Evolutionary conservation across 2,888 invertebrate genomes (phyloP), one percentile per base, ranked within the genome.

Genomic region (Andrena minutula): DNA sequence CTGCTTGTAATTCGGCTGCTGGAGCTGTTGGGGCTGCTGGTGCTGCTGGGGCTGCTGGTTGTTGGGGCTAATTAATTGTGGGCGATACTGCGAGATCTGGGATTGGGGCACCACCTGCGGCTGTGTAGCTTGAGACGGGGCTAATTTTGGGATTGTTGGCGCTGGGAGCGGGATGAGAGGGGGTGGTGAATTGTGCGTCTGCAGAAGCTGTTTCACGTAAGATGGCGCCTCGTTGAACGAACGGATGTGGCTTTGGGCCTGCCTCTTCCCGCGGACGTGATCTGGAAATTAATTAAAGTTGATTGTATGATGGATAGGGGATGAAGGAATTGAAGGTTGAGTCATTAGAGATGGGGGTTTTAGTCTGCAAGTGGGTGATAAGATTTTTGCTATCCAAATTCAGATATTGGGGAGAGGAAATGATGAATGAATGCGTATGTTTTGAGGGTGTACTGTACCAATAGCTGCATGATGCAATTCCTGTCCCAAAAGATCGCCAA

Each of bases 111-210:
- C 20, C 4, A 85, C 76, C 41, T 91, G 90, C 1, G 89, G 83
- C 6, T 70, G 41, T 5, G 28, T 51, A 0, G 82, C 85, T 3
- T 73, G 83, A 2, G 82, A 56, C 2, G 87, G 75, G 0, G 84
- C 86, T 3, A 92, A 70, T n/a, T 89, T 88, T 2, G 92, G 90
- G 6, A 86, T 79, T 10, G 90, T 88, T 51, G 91, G 90, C 0
- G 87, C 35, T 0, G 92, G 93, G 66, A 94, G 83, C 23, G 91
- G 89, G 1, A 92, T 90, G n/a, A 93, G 73, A 0, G 93, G 93
- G 8, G 92, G 89, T 2, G 92, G 91, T 6, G 89, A 89, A 60
- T 91, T 90, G 74, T 93, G 93, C 2, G 88, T 84, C 7, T 92
- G 90, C n/a, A 93, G 73, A 26, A 94, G 85, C 65, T 93, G 91